phyloP scores from a whole-genome alignment of 37 sponge, comb jelly and placozoan genomes.

The Ephydatia muelleri region DNA sequence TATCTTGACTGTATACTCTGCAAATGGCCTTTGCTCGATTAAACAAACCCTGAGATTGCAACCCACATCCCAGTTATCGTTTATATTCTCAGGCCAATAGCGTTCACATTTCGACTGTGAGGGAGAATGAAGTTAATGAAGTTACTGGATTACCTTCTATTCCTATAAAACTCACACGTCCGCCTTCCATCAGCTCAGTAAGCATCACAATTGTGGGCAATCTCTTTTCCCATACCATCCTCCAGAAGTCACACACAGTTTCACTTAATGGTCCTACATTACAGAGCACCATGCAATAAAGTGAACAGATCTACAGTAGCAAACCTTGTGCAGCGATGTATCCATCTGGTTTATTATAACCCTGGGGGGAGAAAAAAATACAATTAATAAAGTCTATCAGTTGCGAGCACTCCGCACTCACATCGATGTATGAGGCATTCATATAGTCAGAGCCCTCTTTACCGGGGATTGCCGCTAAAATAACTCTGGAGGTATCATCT shows the following conservation, averaged over 20 bases:
- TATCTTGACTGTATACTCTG: constrained; percentile 64
- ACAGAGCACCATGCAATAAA: not conserved
- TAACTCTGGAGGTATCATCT: constrained; percentile 57
- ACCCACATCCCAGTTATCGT: constrained; percentile 33
- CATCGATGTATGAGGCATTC: constrained; percentile 62
- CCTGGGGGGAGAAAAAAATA: constrained; percentile 10
- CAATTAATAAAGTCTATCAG: not conserved
- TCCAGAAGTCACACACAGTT: constrained; percentile 65
- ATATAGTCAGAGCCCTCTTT: constrained; percentile 48
- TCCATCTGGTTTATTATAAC: constrained; percentile 44
- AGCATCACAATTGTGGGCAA: constrained; percentile 67
- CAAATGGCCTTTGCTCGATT: constrained; percentile 37
- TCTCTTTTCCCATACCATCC: constrained; percentile 60
- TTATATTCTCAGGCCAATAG: constrained; percentile 74
- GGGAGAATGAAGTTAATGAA: not conserved
- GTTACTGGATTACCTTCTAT: too few relatives aligned
- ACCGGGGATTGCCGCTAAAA: not conserved
- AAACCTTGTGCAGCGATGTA: constrained; percentile 71
- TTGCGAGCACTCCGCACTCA: not conserved
- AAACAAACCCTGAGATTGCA: constrained; percentile 58
- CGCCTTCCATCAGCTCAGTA: constrained; percentile 61
- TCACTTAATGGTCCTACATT: constrained; percentile 49
- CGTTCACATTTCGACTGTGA: constrained; percentile 73
- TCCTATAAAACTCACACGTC: constrained; percentile 26
- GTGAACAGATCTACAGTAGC: not conserved